Base-by-base conservation (phyloP, 64 coral and sea anemone species). In the Acropora tenuis region DNA sequence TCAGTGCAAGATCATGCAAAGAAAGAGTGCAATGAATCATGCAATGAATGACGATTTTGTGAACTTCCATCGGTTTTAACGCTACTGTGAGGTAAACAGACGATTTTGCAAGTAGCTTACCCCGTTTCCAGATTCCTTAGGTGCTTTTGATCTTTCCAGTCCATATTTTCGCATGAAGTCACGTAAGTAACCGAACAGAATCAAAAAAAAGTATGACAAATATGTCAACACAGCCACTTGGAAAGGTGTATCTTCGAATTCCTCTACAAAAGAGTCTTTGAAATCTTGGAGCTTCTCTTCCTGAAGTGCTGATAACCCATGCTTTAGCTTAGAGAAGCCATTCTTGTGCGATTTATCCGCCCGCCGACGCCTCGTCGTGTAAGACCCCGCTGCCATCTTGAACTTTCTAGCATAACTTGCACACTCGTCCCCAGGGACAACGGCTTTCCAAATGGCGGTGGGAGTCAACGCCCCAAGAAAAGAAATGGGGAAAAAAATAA, bases 81-180 rank as follows among this genome's bases (percentile, higher is more conserved):
- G 8, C 20, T 10, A 20, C 69, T 18, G 44, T 46, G 2, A 47
- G 47, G 50, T 18, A 40, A 47, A 86, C 8, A 59, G 47, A 41
- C n/a, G 12, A 4, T 72, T 7, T 55, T 3, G n/a, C 8, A 17
- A 8, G 49, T 63, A 17, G 59, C 92, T 91, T 68, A 99, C 97
- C 78, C 96, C 47, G 59, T 99, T 99, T 72, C 84, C 91, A 16
- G 58, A 73, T 88, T 99, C 97, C 80, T 94, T 95, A 12, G 90
- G 88, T n/a, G 94, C 90, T 84, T 95, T 95, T 3, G 97, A 94
- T 74, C 89, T 96, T 86, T 99, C 97, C 41, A 99, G 76, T 13
- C 97, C 94, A 46, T 99, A 96, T 48, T 94, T 94, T 88, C 97
- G 89, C 94, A 99, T 96, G 18, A 99, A 96, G 79, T 99, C 97